Evolutionary conservation across 2,888 invertebrate species (phyloP).

Genomic region (Silvanus unidentatus): DNA sequence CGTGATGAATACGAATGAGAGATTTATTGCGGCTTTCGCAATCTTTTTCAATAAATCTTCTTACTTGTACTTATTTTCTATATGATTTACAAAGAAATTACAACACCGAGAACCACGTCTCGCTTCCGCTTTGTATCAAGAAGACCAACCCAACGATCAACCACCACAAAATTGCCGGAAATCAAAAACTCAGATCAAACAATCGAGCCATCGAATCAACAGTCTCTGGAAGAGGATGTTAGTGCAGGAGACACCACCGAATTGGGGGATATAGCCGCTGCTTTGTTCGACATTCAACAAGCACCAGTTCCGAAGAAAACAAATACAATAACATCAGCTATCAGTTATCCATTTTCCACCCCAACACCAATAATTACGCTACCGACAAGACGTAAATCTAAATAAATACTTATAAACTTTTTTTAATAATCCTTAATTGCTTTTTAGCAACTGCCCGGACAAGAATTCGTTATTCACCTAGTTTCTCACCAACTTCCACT

Average conservation of each 20-base stretch:
- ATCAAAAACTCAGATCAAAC: constrained; percentile 27
- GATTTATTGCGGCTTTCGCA: no score
- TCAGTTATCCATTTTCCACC: neutral
- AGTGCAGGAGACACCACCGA: constrained; percentile 26
- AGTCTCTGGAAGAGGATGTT: constrained; percentile 28
- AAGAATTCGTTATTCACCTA: constrained; percentile 15
- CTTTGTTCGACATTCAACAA: constrained; percentile 33
- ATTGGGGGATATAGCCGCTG: constrained; percentile 32
- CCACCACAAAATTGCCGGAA: constrained; percentile 19
- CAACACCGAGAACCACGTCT: constrained; percentile 16
- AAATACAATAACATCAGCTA: neutral
- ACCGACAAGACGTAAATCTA: neutral
- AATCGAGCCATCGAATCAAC: constrained; percentile 33
- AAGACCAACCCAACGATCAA: constrained; percentile 25
- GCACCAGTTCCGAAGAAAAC: constrained; percentile 26
- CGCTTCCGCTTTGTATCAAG: constrained; percentile 26
- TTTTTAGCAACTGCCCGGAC: constrained; percentile 4
- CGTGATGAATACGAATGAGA: no score
- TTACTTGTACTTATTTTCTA: no score
- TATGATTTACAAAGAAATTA: neutral
- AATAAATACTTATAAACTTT: no score
- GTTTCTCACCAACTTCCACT: constrained; percentile 13
- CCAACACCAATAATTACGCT: neutral
- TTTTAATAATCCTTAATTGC: neutral
- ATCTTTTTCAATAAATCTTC: no score